Conservation (phyloP, 37 sponge, comb jelly and placozoan genomes). For the Hormiphora californensis region DNA sequence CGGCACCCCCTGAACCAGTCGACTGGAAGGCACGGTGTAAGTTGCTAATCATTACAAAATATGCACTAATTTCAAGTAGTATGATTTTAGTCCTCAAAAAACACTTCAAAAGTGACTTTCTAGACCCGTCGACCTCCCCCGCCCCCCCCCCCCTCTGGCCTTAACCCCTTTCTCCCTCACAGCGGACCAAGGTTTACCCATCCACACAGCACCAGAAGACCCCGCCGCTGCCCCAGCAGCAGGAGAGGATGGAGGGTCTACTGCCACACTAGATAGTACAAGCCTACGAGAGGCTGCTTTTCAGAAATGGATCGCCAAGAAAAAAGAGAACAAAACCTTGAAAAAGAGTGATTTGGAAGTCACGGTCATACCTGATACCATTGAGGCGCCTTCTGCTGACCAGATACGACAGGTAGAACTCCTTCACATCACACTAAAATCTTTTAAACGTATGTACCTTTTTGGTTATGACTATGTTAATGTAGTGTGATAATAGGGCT, state of each 20-base stretch:
- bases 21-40: constrained; percentile 23
- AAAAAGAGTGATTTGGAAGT: constrained; percentile 30
- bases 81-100: too few species aligned
- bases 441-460: too few species aligned
- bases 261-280: not conserved
- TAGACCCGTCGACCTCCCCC: too few species aligned
- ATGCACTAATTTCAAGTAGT: not conserved
- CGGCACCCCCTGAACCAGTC: constrained; percentile 45
- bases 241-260: not conserved
- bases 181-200: constrained; percentile 31
- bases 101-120: too few species aligned
- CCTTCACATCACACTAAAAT: too few species aligned
- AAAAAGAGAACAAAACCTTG: constrained; percentile 42
- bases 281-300: constrained; percentile 45
- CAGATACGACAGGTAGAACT: constrained; percentile 35
- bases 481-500: too few species aligned
- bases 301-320: constrained; percentile 34
- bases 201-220: too few species aligned
- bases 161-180: too few species aligned
- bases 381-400: not conserved
- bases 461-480: too few species aligned
- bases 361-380: not conserved
- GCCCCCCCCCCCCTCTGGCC: too few species aligned
- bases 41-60: not conserved
- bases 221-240: not conserved